Evolutionary conservation across 2,797 vertebrate species (phyloP).

Genomic region (Dryobates pubescens): DNA sequence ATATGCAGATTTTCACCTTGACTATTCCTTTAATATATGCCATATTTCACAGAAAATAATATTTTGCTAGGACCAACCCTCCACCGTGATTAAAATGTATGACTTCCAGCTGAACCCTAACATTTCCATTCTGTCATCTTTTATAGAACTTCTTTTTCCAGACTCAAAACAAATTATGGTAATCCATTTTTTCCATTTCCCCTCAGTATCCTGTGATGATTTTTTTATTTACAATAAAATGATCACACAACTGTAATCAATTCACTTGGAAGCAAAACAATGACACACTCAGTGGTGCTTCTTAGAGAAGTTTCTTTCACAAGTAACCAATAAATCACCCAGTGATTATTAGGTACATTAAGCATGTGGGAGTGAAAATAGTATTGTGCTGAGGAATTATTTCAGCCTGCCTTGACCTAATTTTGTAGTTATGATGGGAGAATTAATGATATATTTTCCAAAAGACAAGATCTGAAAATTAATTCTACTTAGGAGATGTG

Average conservation of each 20-base stretch:
- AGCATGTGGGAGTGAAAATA: not conserved
- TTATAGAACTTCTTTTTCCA: not conserved
- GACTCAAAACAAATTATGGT: not conserved
- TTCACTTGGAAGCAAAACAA: not conserved
- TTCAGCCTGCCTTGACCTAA: not conserved
- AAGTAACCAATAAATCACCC: not conserved
- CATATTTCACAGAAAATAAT: not conserved
- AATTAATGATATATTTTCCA: slow-evolving; percentile 15
- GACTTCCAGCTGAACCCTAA: not conserved
- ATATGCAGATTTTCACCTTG: not conserved
- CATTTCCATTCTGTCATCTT: not conserved
- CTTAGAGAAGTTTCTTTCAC: not conserved
- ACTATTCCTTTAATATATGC: not conserved
- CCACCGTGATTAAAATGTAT: not conserved
- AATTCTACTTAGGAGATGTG: not conserved
- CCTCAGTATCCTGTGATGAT: not conserved
- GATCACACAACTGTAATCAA: not conserved
- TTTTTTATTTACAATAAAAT: not conserved
- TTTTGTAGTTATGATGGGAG: slow-evolving; percentile 3
- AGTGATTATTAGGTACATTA: not conserved
- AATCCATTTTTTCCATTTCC: not conserved
- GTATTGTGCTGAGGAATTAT: not conserved
- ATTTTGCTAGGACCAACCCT: not conserved
- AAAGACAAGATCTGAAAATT: not conserved
- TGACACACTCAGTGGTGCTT: not conserved